A percentile compares a stretch with the other conserved stretches of the same genome.
phyloP scores from a whole-genome alignment of 2,888 invertebrate genomes.

The Didymodactylos carnosus region DNA sequence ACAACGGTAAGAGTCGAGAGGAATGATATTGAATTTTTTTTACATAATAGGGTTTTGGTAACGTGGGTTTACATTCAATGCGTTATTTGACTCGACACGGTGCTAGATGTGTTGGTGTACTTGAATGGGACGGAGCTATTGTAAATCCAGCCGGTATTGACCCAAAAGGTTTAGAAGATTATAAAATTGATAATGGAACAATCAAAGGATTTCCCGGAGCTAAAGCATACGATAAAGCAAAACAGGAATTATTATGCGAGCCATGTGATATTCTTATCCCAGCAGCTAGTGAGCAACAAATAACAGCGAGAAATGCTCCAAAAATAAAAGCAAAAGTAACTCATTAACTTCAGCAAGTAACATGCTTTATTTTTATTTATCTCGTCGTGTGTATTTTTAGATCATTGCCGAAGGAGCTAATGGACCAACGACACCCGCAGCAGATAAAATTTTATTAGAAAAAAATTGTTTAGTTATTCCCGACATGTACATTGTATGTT shows the following conservation, averaged over 20 bases:
- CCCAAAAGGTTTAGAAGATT: constrained; percentile 48
- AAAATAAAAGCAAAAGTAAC: constrained; percentile 57
- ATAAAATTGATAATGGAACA: constrained; percentile 49
- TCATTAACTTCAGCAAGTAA: no score
- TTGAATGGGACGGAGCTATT: constrained; percentile 69
- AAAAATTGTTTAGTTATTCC: constrained; percentile 73
- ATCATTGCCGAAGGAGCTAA: constrained; percentile 52
- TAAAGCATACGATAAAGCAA: constrained; percentile 47
- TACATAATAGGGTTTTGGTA: constrained; percentile 57
- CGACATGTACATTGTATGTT: constrained; percentile 30
- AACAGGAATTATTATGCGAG: constrained; percentile 59
- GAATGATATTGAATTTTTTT: background rate
- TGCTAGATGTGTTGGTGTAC: constrained; percentile 69
- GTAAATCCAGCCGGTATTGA: constrained; percentile 62
- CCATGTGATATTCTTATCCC: constrained; percentile 89
- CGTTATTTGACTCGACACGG: constrained; percentile 78
- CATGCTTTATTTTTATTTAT: background rate
- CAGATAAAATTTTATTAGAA: constrained; percentile 67
- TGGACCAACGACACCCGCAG: constrained; percentile 84
- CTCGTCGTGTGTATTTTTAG: background rate
- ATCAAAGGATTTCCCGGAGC: constrained; percentile 85
- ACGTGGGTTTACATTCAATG: constrained; percentile 86
- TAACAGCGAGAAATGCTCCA: constrained; percentile 69
- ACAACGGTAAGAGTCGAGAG: background rate
- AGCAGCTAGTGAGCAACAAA: constrained; percentile 81